These are phyloP conservation scores for Rhagonycha fulva DNA, from an alignment of 2,888 invertebrate genomes.

Conservation along the genomic window DNA sequence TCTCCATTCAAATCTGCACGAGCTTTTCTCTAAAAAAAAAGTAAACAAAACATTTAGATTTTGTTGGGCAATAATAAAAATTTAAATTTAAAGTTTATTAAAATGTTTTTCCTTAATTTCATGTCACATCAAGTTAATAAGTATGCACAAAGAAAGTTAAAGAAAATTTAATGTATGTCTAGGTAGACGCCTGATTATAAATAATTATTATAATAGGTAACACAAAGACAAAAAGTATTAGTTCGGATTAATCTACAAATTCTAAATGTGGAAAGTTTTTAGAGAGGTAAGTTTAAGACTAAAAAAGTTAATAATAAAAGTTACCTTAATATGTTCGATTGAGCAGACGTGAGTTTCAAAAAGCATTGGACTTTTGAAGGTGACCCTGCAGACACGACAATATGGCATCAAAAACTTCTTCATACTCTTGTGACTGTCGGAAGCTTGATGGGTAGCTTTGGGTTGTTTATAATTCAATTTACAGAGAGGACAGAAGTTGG, in stretches of 20 bases:
- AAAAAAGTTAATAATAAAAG: conserved; percentile 26
- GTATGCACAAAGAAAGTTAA: not conserved
- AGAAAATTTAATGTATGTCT: conserved; percentile 35
- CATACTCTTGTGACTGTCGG: conserved; percentile 82
- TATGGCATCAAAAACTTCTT: conserved; percentile 83
- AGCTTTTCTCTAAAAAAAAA: conserved; percentile 61
- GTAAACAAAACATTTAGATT: conserved; percentile 4
- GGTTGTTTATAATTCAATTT: conserved; percentile 55
- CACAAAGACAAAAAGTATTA: conserved; percentile 32
- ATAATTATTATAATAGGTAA: conserved; percentile 34
- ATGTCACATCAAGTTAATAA: not conserved
- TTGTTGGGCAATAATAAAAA: not conserved
- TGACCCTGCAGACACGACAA: conserved; percentile 76
- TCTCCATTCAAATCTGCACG: conserved; percentile 49
- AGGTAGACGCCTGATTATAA: conserved; percentile 33
- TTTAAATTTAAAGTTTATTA: not conserved
- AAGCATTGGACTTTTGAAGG: conserved; percentile 83
- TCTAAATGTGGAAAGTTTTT: no score
- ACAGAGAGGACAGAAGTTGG: conserved; percentile 54
- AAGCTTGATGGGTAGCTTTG: conserved; percentile 77
- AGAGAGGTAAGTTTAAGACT: no score
- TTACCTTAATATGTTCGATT: conserved; percentile 78
- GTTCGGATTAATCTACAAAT: not conserved
- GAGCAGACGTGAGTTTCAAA: conserved; percentile 85
- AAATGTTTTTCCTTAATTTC: not conserved